Conservation (phyloP, 1,140 invertebrate genomes). For the Cotesia vestalis region DNA sequence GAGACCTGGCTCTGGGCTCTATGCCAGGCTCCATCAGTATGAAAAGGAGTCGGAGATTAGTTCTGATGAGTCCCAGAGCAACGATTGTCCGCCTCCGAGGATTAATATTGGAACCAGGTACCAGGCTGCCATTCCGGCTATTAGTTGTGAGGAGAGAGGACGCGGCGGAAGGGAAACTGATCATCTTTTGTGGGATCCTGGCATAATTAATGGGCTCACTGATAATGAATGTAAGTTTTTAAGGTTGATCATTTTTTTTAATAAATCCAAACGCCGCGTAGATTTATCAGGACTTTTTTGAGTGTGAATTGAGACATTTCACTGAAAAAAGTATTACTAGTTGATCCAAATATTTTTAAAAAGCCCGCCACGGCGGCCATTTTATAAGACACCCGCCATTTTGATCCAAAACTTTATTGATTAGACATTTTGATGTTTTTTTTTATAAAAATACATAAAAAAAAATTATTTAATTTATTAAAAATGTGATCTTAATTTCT, state of each 20-base stretch:
- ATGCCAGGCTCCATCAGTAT: conserved; percentile 69
- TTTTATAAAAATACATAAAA: too few species aligned
- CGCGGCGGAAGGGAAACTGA: conserved; percentile 67
- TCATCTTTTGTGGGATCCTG: conserved; percentile 87
- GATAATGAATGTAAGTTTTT: conserved; percentile 76
- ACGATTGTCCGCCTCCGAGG: conserved; percentile 67
- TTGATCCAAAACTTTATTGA: too few species aligned
- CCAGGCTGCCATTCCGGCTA: conserved; percentile 83
- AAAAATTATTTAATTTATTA: too few species aligned
- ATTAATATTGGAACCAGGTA: conserved; percentile 92
- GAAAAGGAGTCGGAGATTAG: conserved; percentile 61
- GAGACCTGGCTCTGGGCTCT: conserved; percentile 85
- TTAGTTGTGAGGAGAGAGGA: conserved; percentile 63
- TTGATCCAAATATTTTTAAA: neutral
- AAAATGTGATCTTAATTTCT: too few species aligned
- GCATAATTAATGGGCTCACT: conserved; percentile 74
- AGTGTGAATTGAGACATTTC: too few species aligned
- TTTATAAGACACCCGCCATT: too few species aligned
- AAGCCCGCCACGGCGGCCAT: too few species aligned
- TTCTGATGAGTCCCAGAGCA: conserved; percentile 63
- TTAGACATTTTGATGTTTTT: too few species aligned
- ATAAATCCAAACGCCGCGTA: too few species aligned
- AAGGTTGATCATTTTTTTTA: conserved; percentile 4
- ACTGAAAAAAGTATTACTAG: too few species aligned
- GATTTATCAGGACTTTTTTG: too few species aligned